Base-by-base conservation (phyloP, 2,888 invertebrate species). In the Furcula furcula region DNA sequence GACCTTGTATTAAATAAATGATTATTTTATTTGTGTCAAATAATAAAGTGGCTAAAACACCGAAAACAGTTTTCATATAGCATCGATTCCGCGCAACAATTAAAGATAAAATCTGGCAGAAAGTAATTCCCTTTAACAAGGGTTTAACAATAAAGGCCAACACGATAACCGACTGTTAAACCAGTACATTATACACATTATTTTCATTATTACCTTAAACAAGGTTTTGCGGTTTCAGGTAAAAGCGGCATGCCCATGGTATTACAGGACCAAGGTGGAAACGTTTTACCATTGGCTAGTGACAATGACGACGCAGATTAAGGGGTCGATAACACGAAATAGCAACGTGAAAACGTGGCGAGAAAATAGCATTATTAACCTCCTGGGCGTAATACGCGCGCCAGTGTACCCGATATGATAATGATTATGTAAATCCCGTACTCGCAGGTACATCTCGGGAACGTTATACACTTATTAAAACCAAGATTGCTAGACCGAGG, bases 301-400 rank as follows among this genome's bases (percentile, higher is more conserved):
- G 81, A 83, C 81, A 85, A 82, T 84, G 87, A 85, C 82, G 83
- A 77, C 77, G 79, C 73, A 79, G 87, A 84, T 87, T 79, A 86
- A 83, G 77, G 75, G 76, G 77, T 80, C 82, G 86, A 87, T 85
- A 86, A 82, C 78, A 75, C 79, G 79, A 82, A 86, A 87, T 85
- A 84, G 86, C 83, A 76, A 83, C 77, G 87, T 82, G 86, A 87
- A 86, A 85, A 87, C 79, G 86, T 84, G 83, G 83, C 82, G 85
- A 86, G 88, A 88, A 89, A 89, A 89, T 88, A 82, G 83, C 88
- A 88, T 88, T 89, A 89, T 89, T 88, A 89, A 88, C 88, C 89
- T 85, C 87, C 69, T 67, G 88, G 84, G 89, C 69, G 79, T 88
- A 88, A 88, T 89, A 87, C 80, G 70, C 85, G 84, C 84, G 82